Evolutionary conservation across 2,888 invertebrate species (phyloP).

Genomic region (Seira ritae): DNA sequence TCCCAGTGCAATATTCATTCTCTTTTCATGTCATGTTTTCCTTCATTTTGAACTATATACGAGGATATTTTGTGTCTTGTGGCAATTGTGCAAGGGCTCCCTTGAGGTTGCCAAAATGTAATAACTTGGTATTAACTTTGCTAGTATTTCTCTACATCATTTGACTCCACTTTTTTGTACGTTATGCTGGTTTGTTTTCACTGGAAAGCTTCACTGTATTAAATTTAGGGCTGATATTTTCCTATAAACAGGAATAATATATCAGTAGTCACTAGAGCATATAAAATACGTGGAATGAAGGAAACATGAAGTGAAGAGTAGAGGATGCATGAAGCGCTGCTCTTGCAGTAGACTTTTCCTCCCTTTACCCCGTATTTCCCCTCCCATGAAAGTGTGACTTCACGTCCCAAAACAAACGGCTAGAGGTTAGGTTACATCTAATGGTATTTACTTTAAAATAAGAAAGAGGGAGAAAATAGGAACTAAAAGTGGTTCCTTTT

Average conservation of each 20-base stretch:
- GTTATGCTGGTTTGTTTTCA: background rate
- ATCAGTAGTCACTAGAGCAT: background rate
- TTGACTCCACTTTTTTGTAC: conserved; percentile 3
- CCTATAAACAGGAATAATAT: background rate
- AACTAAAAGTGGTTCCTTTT: background rate
- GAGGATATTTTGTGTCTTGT: conserved; percentile 17
- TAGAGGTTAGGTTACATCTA: conserved; percentile 52
- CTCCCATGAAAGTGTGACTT: background rate
- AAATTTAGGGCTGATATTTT: background rate
- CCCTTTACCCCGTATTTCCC: background rate
- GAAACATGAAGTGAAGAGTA: conserved; percentile 28
- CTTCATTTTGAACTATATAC: too few relatives aligned
- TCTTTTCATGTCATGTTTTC: background rate
- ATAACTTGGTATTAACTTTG: conserved; percentile 42
- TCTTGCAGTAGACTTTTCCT: conserved; percentile 31
- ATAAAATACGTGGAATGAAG: conserved; percentile 2
- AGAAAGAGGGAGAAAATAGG: background rate
- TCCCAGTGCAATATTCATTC: background rate
- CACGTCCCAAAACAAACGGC: conserved; percentile 29
- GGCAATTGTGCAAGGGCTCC: conserved; percentile 49
- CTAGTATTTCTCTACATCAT: background rate
- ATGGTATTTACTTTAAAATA: conserved; percentile 31
- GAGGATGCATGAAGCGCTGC: conserved; percentile 48
- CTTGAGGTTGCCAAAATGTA: conserved; percentile 59
- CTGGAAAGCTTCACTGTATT: background rate